Base-by-base conservation (phyloP, 2,113 vertebrate genomes). In the Falcunculus frontatus region DNA sequence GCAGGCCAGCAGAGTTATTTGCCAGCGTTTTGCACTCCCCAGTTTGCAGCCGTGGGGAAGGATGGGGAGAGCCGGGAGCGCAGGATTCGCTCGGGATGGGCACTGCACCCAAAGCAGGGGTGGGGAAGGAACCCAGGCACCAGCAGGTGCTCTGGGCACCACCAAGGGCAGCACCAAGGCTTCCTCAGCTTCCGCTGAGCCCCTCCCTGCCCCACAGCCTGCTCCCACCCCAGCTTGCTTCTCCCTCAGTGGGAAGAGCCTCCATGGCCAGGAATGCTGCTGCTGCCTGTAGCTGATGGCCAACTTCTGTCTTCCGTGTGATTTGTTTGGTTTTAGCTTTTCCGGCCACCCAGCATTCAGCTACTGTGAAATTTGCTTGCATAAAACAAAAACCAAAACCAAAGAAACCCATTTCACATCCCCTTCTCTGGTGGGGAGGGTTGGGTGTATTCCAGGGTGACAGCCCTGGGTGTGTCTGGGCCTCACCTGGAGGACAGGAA, bases 131-230 rank as follows among this genome's bases (percentile, higher is more conserved):
- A 0, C 29, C 30, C 27, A 1, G 3, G 14, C 30, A 9, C 13
- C 62, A 12, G 25, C 4, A 0, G 4, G 9, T 7, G 30, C 33
- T 25, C 72, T 2, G 26, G 55, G 32, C 72, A 63, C 64, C n/a
- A n/a, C n/a, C n/a, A n/a, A 20, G 29, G 56, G 55, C 75, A 12
- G 1, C 26, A 4, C 15, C 41, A 5, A 20, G 7, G 62, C 68
- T 53, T 14, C 1, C 29, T 12, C 8, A 17, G 76, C 67, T 6
- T 1, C 1, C 1, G 1, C 3, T 0, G 2, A 27, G 7, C 32
- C 9, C 42, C 7, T 30, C 39, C 39, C 7, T 33, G 20, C 42
- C 57, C 74, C 10, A 46, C 60, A 33, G 11, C 25, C 7, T 3
- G 13, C 44, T 50, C 68, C 72, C 63, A 16, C 1, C 56, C 41